phyloP scores from a whole-genome alignment of 2,113 vertebrate species.

The Callipepla squamata region DNA sequence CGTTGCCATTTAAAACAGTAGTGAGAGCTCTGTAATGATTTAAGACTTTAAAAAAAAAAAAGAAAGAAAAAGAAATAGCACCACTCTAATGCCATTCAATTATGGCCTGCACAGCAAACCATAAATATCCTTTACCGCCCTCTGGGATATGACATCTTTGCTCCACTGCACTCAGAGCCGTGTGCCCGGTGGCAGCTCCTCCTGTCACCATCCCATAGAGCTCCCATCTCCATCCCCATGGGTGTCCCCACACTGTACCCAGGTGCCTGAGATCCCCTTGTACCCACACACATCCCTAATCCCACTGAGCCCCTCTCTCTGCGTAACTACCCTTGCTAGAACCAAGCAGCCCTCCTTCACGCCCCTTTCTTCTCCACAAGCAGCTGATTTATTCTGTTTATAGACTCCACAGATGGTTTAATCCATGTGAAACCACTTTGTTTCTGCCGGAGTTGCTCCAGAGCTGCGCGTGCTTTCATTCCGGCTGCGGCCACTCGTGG shows the following conservation, averaged over 20 bases:
- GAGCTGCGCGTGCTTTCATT: not conserved
- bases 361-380: not conserved
- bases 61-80: not conserved
- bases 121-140: conserved; percentile 17
- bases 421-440: not conserved
- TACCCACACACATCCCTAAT: not conserved
- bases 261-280: not conserved
- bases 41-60: not conserved
- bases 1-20: conserved; percentile 42
- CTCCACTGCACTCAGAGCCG: not conserved
- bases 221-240: not conserved
- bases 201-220: not conserved
- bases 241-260: not conserved
- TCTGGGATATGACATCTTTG: not conserved
- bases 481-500: too few species aligned
- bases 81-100: not conserved
- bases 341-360: not conserved
- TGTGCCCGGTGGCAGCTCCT: not conserved
- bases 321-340: not conserved
- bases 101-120: not conserved
- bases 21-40: not conserved
- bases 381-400: not conserved
- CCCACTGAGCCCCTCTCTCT: not conserved
- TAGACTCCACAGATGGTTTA: not conserved
- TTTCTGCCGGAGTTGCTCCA: not conserved